Evolutionary conservation across 2,888 invertebrate species (phyloP), one percentile per base, ranked within the genome.

Genomic region (Heliconius ismenius): DNA sequence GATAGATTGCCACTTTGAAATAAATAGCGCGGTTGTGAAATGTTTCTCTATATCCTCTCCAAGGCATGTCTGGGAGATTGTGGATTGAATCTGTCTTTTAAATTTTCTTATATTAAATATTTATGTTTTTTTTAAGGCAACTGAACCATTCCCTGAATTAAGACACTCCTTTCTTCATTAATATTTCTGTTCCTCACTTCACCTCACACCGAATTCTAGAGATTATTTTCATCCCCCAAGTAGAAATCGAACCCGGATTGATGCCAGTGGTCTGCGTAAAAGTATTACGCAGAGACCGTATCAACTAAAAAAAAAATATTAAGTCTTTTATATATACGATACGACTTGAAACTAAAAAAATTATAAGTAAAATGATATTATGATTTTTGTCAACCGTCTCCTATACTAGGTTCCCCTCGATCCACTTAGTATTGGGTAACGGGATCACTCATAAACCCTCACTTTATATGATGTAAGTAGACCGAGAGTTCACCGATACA

Each of bases 391-490:
- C n/a, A 4, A 4, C 13, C 24, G 11, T 1, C 21, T 28, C 69
- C 6, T 69, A 67, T 62, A 36, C 65, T 72, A 49, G 82, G 82
- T 80, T 79, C 58, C 76, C 63, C 73, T 78, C 84, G 84, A 83
- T 73, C 60, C 68, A 87, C 85, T 90, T 86, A 84, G 84, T 89
- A 89, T 90, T 90, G 87, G 85, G 83, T 81, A 81, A 84, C 82
- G 84, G 84, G 81, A 72, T 84, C 84, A 74, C 82, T 84, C 87
- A 88, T 91, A 91, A 91, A 91, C 86, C 87, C 87, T 86, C 88
- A 87, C 86, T 90, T 89, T 90, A 89, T 89, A 86, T 88, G 90
- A 91, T 90, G 85, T 86, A 88, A 87, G 89, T 86, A 81, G 84
- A 84, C 81, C 84, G 82, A 80, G 83, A 83, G 82, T 83, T 83